Evolutionary conservation across 1,140 invertebrate species (phyloP), one percentile per base, ranked within the genome.

Genomic region (Drosophila hydei): DNA sequence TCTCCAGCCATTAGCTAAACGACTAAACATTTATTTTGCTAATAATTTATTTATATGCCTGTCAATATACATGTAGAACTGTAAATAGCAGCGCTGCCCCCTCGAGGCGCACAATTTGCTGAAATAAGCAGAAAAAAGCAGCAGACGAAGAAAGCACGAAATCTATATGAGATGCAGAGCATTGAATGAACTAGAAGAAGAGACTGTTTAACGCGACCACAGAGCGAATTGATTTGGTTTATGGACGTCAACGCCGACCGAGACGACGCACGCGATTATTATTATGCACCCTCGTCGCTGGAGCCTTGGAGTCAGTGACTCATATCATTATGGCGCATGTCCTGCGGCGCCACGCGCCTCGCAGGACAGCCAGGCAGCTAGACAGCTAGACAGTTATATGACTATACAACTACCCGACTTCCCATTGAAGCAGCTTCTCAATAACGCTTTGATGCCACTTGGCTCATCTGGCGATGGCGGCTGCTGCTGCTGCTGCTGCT

Each of bases 11-110:
- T 36, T 21, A 73, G 74, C 69, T 55, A 69, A 62, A 69, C 71
- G 64, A 70, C 79, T 54, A 75, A 83, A 83, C 79, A 83, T 83
- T 83, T 83, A 83, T 83, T 83, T 83, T 72, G 79, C 79, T 84
- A 83, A 83, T 83, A 83, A 83, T 83, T 83, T 83, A 83, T 83
- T 83, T 83, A 83, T 83, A 83, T 84, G 79, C 79, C 65, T 79
- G 79, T 84, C 79, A 75, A 81, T 81, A 81, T 78, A 81, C 79
- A 81, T 65, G 64, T 21, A 59, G 43, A 18, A 71, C 54, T 75
- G 65, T 67, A 72, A 79, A 73, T 72, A 79, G 36, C 43, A 52
- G 47, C 47, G 30, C 21, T 43, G 14, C 43, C 36, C 70, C 79
- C 79, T 67, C 59, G 65, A 69, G 79, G 79, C 79, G 63, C 48